A percentile compares a stretch with the other conserved stretches of the same genome.
Evolutionary conservation across 2,797 vertebrate genomes (phyloP).

Genomic region (Fringilla coelebs): DNA sequence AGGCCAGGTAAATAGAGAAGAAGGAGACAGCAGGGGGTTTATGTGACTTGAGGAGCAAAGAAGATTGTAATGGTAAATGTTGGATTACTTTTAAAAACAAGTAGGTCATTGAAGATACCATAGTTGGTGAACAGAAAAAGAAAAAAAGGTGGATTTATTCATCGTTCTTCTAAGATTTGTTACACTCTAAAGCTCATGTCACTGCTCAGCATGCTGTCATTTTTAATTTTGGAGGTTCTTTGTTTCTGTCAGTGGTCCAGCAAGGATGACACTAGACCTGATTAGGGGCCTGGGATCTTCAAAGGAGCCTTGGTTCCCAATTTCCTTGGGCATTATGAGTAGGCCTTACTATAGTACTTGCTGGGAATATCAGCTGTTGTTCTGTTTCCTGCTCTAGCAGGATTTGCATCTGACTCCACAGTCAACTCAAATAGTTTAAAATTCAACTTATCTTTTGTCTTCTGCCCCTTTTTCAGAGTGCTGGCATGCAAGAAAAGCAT

Average conservation of each 20-base stretch:
- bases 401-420: background rate
- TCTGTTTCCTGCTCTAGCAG: background rate
- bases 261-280: background rate
- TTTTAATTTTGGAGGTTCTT: background rate
- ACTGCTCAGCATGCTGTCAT: background rate
- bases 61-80: constrained; percentile 53
- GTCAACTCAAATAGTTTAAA: background rate
- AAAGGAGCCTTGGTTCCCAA: background rate
- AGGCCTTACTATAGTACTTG: background rate
- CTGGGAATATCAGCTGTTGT: background rate
- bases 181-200: constrained; percentile 2
- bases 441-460: background rate
- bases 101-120: constrained; percentile 30
- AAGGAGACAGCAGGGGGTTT: constrained; percentile 47
- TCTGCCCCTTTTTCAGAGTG: background rate
- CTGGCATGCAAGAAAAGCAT: background rate
- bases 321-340: background rate
- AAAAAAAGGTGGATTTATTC: background rate
- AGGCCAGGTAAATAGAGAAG: constrained; percentile 57
- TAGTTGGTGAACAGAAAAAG: constrained; percentile 4
- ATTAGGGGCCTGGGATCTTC: background rate
- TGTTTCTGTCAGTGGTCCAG: background rate
- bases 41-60: constrained; percentile 43
- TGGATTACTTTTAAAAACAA: constrained; percentile 59
- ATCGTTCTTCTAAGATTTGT: constrained; percentile 19